Base-by-base conservation (phyloP, 2,113 vertebrate species). In the Porphyrio hochstetteri region DNA sequence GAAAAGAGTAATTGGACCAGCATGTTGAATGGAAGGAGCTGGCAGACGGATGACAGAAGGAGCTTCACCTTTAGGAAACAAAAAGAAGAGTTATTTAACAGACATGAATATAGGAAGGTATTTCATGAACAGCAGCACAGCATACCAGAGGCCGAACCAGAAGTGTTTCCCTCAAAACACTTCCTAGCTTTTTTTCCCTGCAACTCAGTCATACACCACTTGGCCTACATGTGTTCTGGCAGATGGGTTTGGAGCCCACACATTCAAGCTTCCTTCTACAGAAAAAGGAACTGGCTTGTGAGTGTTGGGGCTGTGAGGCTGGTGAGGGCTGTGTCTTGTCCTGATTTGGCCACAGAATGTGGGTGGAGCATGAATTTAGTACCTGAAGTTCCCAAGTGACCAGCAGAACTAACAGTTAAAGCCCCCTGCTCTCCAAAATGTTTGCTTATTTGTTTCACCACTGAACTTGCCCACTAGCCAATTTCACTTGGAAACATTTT, bases 1-100 rank as follows among this genome's bases (percentile, higher is more conserved):
- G 96, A 98, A 98, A 90, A 98, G 68, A 12, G 98, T 86, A 86
- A 98, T 81, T 76, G 98, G 96, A 94, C 83, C 94, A 84, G 97
- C 76, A 65, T 78, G 94, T 38, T 96, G 98, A 90, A 97, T 88
- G 74, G 97, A 69, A 93, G 97, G 88, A 57, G 96, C 92, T 1
- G 97, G 95, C 86, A 98, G 89, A 65, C 57, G 86, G 83, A 97
- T 81, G 50, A 96, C 88, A 76, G 97, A 61, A 86, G 93, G 46
- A 75, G 94, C 31, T 33, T 96, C 97, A 96, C 98, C 98, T 98
- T 93, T 52, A 86, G 85, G 94, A 87, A 95, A 98, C 19, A 97
- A 75, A 97, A 91, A 46, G 17, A 46, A 46, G 44, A 16, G 82
- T 40, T 53, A 82, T 23, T 89, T 33, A 38, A 93, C 80, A 97